Evolutionary conservation across 2,797 vertebrate genomes (phyloP), one percentile per base, ranked within the genome.

Genomic region (Melanitta fusca): DNA sequence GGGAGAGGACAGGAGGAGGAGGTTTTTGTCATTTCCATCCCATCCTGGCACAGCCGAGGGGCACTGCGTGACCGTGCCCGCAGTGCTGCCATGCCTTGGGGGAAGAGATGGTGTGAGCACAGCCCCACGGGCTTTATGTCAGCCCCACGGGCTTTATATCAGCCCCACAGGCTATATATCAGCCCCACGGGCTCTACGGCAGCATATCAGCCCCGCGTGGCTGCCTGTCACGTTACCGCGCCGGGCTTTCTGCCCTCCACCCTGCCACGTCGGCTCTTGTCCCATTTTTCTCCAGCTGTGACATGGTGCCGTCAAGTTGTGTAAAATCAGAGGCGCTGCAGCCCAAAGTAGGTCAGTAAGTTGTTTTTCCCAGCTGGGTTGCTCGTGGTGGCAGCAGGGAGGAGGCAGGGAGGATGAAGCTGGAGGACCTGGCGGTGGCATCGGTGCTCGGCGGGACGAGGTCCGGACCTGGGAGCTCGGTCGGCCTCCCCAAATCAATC

Each of bases 281-380:
- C 88, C 88, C 65, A 5, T 39, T 57, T 89, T 66, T 21, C 70
- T 72, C 73, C 70, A 77, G 72, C 85, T 39, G 64, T 88, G 85
- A 78, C 30, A 36, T 0, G 51, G 65, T 45, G 41, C 88, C 45
- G 4, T 77, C 30, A 13, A 45, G 21, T 4, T 65, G 82, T 60
- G 36, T 61, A 51, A 78, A 83, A 84, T 21, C 74, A 1, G 21
- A 60, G 78, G 56, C 4, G 3, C 85, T 16, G 79, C 89, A 88
- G 83, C 87, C 47, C 13, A 0, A 94, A 96, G 88, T 96, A 94
- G 95, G 93, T 96, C 95, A 93, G 61, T 39, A 89, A 89, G 85
- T 71, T 89, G 93, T 32, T 91, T 74, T 79, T 49, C 78, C 57
- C 64, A 18, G 78, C 39, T 0, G 10, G 25, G 14, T 68, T 60